These are phyloP conservation scores for Junonia oenone DNA, from an alignment of 2,888 invertebrate genomes.

Conservation along the genomic window DNA sequence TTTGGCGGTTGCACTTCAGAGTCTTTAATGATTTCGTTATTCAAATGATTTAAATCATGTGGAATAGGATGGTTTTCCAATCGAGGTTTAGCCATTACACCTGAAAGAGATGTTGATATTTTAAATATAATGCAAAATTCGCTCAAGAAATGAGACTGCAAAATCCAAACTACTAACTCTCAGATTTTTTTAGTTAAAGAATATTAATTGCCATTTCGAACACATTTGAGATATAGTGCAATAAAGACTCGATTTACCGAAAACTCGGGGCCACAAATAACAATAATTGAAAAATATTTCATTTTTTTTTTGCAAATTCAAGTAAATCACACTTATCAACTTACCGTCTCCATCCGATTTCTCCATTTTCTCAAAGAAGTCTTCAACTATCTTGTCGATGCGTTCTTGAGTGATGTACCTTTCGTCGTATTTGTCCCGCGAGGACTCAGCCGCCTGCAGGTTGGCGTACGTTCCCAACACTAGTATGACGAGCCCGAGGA, in stretches of 20 bases:
- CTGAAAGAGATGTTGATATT: constrained; percentile 26
- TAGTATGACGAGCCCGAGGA: constrained; percentile 92
- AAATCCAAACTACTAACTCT: too few relatives aligned
- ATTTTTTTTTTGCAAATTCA: too few relatives aligned
- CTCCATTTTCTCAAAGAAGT: constrained; percentile 61
- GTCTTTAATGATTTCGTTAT: constrained; percentile 47
- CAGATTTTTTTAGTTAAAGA: too few relatives aligned
- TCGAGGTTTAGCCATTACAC: constrained; percentile 44
- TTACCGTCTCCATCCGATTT: constrained; percentile 43
- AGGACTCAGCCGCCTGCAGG: constrained; percentile 84
- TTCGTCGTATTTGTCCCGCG: constrained; percentile 56
- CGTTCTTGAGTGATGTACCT: constrained; percentile 57
- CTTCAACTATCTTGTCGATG: constrained; percentile 66
- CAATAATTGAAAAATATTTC: not conserved
- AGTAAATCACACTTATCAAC: too few relatives aligned
- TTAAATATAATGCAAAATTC: not conserved
- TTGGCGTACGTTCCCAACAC: constrained; percentile 95
- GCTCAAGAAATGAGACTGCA: too few relatives aligned
- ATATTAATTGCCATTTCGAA: not conserved
- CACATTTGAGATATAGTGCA: too few relatives aligned
- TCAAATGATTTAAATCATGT: constrained; percentile 31
- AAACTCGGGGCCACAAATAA: too few relatives aligned
- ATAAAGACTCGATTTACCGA: too few relatives aligned
- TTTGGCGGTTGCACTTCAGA: constrained; percentile 70
- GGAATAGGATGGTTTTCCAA: constrained; percentile 33